These are phyloP conservation scores for Orthosia cruda DNA, from an alignment of 2,888 invertebrate genomes.

Conservation along the genomic window DNA sequence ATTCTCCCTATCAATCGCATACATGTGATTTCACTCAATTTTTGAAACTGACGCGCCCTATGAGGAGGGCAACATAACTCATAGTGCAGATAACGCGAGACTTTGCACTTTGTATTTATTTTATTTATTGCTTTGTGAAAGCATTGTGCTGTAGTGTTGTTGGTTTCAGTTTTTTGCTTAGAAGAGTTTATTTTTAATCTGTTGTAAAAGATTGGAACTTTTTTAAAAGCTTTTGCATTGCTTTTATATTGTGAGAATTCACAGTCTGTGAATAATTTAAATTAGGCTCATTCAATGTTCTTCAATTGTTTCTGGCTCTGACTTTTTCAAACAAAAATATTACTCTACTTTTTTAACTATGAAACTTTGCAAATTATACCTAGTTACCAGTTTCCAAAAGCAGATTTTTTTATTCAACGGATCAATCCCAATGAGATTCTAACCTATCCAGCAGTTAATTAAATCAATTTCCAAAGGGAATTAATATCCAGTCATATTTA, in stretches of 20 bases:
- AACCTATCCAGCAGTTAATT: conserved; percentile 66
- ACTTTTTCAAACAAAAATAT: not conserved
- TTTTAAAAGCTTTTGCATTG: not conserved
- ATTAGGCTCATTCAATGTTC: not conserved
- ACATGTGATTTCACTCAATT: conserved; percentile 91
- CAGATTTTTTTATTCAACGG: not conserved
- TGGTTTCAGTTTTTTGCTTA: conserved; percentile 18
- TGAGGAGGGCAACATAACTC: conserved; percentile 83
- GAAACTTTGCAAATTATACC: not conserved
- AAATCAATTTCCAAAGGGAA: conserved; percentile 77
- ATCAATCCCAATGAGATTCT: conserved; percentile 42
- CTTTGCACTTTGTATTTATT: conserved; percentile 72
- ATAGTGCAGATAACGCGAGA: conserved; percentile 82
- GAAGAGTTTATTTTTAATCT: conserved; percentile 32
- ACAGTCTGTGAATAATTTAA: not conserved
- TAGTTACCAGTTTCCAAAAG: not conserved
- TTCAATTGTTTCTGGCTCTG: not conserved
- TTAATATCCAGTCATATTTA: conserved; percentile 76
- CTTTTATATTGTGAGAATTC: not conserved
- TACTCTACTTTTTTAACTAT: not conserved
- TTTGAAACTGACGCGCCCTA: conserved; percentile 90
- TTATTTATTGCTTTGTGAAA: conserved; percentile 65
- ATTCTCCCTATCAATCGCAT: conserved; percentile 87
- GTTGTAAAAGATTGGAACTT: conserved; percentile 15
- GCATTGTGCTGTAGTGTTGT: conserved; percentile 52